Evolutionary conservation across 1,140 invertebrate genomes (phyloP).

Genomic region (Trigoniulus corallinus): DNA sequence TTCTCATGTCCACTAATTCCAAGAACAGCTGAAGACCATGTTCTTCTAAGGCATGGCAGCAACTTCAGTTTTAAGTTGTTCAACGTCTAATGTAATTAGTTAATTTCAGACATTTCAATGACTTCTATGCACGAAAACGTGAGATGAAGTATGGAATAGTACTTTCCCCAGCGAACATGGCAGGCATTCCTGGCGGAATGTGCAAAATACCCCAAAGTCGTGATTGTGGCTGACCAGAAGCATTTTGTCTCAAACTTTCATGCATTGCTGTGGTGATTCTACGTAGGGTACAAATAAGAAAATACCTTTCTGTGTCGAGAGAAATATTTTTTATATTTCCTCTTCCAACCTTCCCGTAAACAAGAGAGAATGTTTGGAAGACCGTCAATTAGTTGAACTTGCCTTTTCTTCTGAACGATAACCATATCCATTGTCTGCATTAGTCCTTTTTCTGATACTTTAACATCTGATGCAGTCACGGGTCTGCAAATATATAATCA

Average conservation of each 20-base stretch:
- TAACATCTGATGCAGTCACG: constrained; percentile 76
- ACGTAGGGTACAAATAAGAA: too few species aligned
- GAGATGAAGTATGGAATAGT: constrained; percentile 5
- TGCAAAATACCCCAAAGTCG: too few species aligned
- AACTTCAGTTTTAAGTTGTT: constrained; percentile 71
- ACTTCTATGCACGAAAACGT: too few species aligned
- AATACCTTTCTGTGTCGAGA: neutral
- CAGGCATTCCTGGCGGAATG: constrained; percentile 15
- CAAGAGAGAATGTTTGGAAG: neutral
- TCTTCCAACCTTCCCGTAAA: neutral
- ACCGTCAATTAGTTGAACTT: constrained; percentile 5
- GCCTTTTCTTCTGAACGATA: constrained; percentile 83
- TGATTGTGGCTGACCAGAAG: too few species aligned
- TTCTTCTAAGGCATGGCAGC: constrained; percentile 74
- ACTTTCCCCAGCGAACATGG: constrained; percentile 12
- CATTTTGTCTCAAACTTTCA: constrained; percentile 21
- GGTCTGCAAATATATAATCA: too few species aligned
- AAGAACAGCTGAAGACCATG: too few species aligned
- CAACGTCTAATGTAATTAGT: constrained; percentile 47
- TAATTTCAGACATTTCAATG: too few species aligned
- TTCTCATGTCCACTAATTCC: too few species aligned
- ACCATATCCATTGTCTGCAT: constrained; percentile 95
- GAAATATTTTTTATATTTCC: too few species aligned
- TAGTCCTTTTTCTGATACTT: constrained; percentile 75
- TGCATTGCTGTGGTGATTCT: constrained; percentile 25